phyloP scores from a whole-genome alignment of 2,888 invertebrate genomes.

The Laspeyria flexula region DNA sequence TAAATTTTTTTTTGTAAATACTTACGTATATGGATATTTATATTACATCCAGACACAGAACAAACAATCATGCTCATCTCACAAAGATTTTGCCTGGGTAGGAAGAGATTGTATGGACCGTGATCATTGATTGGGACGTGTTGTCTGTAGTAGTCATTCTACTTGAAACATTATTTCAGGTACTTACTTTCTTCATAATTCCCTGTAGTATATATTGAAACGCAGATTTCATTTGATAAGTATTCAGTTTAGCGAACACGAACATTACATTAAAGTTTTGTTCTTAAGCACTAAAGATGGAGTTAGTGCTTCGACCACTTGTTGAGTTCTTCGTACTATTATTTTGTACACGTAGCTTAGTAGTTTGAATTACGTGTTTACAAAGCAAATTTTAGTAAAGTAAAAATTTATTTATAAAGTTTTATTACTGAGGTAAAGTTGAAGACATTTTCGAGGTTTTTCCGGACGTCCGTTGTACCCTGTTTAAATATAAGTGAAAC shows the following conservation, averaged over 20 bases:
- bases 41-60: no score
- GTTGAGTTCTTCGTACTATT: conserved; percentile 22
- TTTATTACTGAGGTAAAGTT: conserved; percentile 3
- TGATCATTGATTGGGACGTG: not conserved
- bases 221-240: not conserved
- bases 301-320: conserved; percentile 12
- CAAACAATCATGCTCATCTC: no score
- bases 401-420: conserved; percentile 8
- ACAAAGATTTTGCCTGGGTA: no score
- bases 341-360: conserved; percentile 10
- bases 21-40: no score
- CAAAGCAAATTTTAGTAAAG: no score
- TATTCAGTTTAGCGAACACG: not conserved
- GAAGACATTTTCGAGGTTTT: not conserved
- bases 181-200: not conserved
- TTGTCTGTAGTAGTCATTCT: not conserved
- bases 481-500: conserved; percentile 25
- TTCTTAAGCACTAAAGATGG: not conserved
- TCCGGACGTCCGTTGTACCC: not conserved
- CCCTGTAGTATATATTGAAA: not conserved
- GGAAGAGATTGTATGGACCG: not conserved
- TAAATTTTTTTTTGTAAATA: no score
- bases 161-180: not conserved
- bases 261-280: conserved; percentile 6
- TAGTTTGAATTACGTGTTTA: no score